Percentiles rank a stretch among this genome's conserved stretches.
These are phyloP conservation scores for Stenopsyche tienmushanensis DNA, from an alignment of 1,140 invertebrate genomes.

Conservation along the genomic window DNA sequence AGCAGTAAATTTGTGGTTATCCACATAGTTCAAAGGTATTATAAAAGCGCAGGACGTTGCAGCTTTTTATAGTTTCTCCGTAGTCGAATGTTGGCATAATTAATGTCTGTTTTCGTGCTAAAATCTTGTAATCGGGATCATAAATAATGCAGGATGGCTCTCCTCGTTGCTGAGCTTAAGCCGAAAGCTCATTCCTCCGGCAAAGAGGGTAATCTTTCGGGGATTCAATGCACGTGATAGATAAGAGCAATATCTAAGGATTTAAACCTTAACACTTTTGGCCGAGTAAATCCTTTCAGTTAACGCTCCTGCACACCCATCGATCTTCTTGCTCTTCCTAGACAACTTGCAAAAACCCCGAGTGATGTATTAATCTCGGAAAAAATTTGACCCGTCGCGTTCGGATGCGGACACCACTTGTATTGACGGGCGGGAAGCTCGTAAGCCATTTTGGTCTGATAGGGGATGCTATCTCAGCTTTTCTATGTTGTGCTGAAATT, in stretches of 20 bases:
- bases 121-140: conserved; percentile 19
- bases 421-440: too few species aligned
- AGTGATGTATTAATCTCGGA: conserved; percentile 10
- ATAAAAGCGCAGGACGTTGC: too few species aligned
- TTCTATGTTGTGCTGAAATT: too few species aligned
- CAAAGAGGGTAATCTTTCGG: conserved; percentile 14
- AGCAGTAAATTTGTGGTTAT: too few species aligned
- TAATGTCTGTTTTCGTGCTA: conserved; percentile 17
- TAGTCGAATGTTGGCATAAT: too few species aligned
- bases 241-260: conserved; percentile 26
- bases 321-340: conserved; percentile 1
- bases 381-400: too few species aligned
- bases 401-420: too few species aligned
- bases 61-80: too few species aligned
- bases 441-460: too few species aligned
- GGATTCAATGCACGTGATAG: conserved; percentile 26
- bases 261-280: conserved; percentile 27
- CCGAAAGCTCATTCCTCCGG: background rate
- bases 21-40: too few species aligned
- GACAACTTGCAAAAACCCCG: conserved; percentile 11
- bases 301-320: conserved; percentile 23
- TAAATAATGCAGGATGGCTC: conserved; percentile 23
- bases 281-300: conserved; percentile 23
- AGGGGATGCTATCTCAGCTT: too few species aligned
- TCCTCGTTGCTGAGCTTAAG: conserved; percentile 11